A percentile compares a stretch with the other conserved stretches of the same genome.
Evolutionary conservation across 2,888 invertebrate genomes (phyloP).

Genomic region (Noctua comes): DNA sequence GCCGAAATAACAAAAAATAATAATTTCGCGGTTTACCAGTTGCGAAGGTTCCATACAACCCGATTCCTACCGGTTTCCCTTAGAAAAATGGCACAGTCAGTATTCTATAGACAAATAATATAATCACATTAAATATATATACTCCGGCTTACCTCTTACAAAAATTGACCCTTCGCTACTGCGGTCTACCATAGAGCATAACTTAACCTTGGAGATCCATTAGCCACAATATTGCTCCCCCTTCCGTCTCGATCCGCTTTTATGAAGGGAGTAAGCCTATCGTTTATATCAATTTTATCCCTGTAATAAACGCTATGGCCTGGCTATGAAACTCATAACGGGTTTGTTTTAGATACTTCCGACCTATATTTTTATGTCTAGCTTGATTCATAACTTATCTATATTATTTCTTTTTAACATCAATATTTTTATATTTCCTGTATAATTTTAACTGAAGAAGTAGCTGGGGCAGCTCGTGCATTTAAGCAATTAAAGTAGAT

Average conservation of each 20-base stretch:
- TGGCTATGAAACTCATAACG: slow-evolving; percentile 34
- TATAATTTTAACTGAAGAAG: not conserved
- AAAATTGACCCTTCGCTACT: too few species aligned
- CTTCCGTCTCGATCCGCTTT: slow-evolving; percentile 19
- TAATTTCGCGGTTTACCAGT: not conserved
- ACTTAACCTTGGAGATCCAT: slow-evolving; percentile 12
- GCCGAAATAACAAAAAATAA: not conserved
- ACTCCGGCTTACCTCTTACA: too few species aligned
- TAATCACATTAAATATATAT: too few species aligned
- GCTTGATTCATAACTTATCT: not conserved
- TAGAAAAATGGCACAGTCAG: too few species aligned
- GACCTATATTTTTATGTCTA: slow-evolving; percentile 2
- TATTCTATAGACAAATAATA: too few species aligned
- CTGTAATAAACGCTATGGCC: slow-evolving; percentile 57
- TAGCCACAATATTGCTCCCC: slow-evolving; percentile 17
- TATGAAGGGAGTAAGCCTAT: slow-evolving; percentile 52
- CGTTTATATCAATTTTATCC: slow-evolving; percentile 71
- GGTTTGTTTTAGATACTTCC: slow-evolving; percentile 28
- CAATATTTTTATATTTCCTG: not conserved
- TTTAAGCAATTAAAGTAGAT: not conserved
- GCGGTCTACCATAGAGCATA: not conserved
- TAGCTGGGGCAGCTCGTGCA: not conserved
- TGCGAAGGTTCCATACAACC: too few species aligned
- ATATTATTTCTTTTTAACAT: not conserved
- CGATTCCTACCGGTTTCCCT: too few species aligned